Conservation (phyloP, 1,140 invertebrate species). For the Drosophila burlai region DNA sequence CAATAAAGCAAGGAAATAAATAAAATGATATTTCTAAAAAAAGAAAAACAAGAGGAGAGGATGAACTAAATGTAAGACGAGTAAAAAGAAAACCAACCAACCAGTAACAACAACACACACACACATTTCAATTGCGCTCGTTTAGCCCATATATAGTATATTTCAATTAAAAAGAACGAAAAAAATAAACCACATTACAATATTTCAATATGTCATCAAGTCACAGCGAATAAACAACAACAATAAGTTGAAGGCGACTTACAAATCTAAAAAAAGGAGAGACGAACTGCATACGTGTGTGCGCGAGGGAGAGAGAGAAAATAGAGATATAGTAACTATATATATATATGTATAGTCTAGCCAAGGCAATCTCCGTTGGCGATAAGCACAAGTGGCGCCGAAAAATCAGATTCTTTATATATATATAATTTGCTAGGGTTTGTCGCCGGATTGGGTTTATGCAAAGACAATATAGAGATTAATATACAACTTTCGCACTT, state of each 20-base stretch:
- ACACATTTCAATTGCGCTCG: slow-evolving; percentile 49
- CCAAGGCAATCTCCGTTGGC: slow-evolving; percentile 16
- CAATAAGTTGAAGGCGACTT: slow-evolving; percentile 64
- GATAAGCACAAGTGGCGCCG: slow-evolving; percentile 10
- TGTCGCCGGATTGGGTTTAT: slow-evolving; percentile 1
- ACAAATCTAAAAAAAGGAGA: slow-evolving; percentile 26
- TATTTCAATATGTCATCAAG: slow-evolving; percentile 64
- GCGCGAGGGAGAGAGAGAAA: slow-evolving; percentile 23
- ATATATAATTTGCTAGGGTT: slow-evolving; percentile 19
- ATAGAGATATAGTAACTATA: slow-evolving; percentile 21
- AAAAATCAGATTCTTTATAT: slow-evolving; percentile 8
- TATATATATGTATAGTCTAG: slow-evolving; percentile 9
- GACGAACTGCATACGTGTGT: slow-evolving; percentile 17
- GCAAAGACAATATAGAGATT: no score
- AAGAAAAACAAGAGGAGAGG: slow-evolving; percentile 35
- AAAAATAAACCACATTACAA: slow-evolving; percentile 44
- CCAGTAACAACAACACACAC: slow-evolving; percentile 33
- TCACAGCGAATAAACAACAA: slow-evolving; percentile 69
- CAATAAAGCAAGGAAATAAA: slow-evolving; percentile 74
- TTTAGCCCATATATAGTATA: slow-evolving; percentile 56
- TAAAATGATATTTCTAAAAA: slow-evolving; percentile 56
- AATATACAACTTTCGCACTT: no score
- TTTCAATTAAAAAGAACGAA: slow-evolving; percentile 57
- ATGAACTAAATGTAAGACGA: slow-evolving; percentile 31
- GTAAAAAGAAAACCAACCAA: slow-evolving; percentile 20